Conservation (phyloP, 2,113 vertebrate species). For the Seriola aureovittata region DNA sequence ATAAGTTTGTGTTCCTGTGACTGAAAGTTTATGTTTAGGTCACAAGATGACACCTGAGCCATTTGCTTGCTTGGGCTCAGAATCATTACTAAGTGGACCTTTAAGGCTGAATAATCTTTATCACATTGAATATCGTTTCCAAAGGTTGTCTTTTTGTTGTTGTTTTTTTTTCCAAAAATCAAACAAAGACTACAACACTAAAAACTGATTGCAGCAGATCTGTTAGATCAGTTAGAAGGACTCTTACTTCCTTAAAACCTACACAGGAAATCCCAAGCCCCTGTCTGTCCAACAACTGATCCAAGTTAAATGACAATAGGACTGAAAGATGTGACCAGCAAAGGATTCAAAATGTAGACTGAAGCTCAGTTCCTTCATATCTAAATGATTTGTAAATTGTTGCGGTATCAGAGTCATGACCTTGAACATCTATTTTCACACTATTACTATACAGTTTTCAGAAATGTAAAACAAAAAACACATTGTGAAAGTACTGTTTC, state of each 20-base stretch:
- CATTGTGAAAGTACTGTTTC: conserved; percentile 57
- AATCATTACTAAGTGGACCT: not conserved
- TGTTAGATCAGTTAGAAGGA: not conserved
- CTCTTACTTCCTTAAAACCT: not conserved
- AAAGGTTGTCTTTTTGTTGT: too few species aligned
- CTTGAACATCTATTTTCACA: not conserved
- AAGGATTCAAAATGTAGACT: not conserved
- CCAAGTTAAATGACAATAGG: not conserved
- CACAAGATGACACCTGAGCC: not conserved
- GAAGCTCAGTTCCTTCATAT: not conserved
- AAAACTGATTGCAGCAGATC: not conserved
- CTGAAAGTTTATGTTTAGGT: conserved; percentile 13
- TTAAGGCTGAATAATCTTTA: not conserved
- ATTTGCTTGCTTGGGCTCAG: not conserved
- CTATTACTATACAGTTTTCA: not conserved
- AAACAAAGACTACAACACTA: not conserved
- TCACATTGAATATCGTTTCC: not conserved
- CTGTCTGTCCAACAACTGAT: too few species aligned
- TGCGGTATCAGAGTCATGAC: not conserved
- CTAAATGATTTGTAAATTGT: not conserved
- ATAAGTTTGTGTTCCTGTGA: not conserved
- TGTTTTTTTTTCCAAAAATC: too few species aligned
- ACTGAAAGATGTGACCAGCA: not conserved
- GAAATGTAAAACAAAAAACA: conserved; percentile 10
- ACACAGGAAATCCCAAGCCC: not conserved